phyloP scores from a whole-genome alignment of 2,888 invertebrate species.

The Rotaria socialis region DNA sequence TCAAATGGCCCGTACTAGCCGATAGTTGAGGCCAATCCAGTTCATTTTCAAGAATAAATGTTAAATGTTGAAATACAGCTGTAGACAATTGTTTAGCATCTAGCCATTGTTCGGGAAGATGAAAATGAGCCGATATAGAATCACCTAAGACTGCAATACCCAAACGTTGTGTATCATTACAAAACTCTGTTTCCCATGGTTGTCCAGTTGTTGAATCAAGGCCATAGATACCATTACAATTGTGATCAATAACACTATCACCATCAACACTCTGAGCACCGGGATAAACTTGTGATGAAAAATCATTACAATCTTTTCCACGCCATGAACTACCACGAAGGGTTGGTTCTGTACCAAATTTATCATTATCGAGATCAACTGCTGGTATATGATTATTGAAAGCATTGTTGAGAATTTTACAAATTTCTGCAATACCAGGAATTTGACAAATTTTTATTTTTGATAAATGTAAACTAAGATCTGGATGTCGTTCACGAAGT shows the following conservation, averaged over 20 bases:
- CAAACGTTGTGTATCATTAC: slow-evolving; percentile 52
- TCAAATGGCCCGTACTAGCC: slow-evolving; percentile 58
- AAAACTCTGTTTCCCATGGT: slow-evolving; percentile 57
- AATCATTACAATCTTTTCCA: slow-evolving; percentile 56
- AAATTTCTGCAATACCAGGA: slow-evolving; percentile 52
- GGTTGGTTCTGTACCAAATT: slow-evolving; percentile 48
- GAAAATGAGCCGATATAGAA: slow-evolving; percentile 63
- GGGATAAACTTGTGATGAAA: slow-evolving; percentile 50
- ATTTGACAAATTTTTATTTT: slow-evolving; percentile 49
- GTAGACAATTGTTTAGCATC: slow-evolving; percentile 48
- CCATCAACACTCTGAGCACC: slow-evolving; percentile 52
- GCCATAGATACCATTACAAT: slow-evolving; percentile 60
- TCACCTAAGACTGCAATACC: slow-evolving; percentile 60
- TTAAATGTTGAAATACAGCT: slow-evolving; percentile 56
- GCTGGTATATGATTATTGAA: not conserved
- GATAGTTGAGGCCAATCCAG: slow-evolving; percentile 63
- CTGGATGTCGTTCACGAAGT: not conserved
- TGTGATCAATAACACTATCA: slow-evolving; percentile 55
- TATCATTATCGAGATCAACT: not conserved
- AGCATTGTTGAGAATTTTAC: slow-evolving; percentile 46
- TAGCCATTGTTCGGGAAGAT: slow-evolving; percentile 61
- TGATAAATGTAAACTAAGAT: not conserved
- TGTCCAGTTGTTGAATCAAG: slow-evolving; percentile 51
- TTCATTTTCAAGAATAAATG: slow-evolving; percentile 61
- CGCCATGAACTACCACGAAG: slow-evolving; percentile 55